These are phyloP conservation scores for Lordiphosa andalusiaca DNA, from an alignment of 2,888 invertebrate genomes.

Conservation along the genomic window DNA sequence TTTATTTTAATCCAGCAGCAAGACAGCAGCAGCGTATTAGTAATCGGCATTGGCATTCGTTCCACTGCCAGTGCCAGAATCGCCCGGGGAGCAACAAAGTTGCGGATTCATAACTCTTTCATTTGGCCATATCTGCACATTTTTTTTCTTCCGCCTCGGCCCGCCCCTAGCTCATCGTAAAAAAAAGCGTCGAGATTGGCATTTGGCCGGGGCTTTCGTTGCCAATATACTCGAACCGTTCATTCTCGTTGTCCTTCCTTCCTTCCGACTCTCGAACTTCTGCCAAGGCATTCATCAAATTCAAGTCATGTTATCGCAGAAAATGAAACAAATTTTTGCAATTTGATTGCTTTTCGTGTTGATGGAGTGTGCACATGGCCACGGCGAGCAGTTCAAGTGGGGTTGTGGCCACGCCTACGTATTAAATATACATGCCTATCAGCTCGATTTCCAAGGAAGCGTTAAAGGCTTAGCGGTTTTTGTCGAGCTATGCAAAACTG, in stretches of 20 bases:
- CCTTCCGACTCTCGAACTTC: conserved; percentile 10
- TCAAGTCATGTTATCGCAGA: conserved; percentile 74
- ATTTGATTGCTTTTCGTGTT: conserved; percentile 73
- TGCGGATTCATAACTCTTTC: conserved; percentile 75
- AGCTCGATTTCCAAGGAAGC: conserved; percentile 6
- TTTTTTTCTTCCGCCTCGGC: conserved; percentile 42
- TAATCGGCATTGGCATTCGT: conserved; percentile 68
- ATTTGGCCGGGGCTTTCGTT: conserved; percentile 64
- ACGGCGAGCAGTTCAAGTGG: conserved; percentile 4
- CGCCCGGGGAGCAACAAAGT: conserved; percentile 63
- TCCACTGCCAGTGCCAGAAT: conserved; percentile 46
- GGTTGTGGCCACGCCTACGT: conserved; percentile 27
- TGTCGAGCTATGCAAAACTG: conserved; percentile 40
- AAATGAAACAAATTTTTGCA: conserved; percentile 74
- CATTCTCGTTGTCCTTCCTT: conserved; percentile 25
- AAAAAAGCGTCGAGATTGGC: conserved; percentile 68
- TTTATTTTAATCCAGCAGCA: conserved; percentile 65
- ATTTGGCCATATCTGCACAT: conserved; percentile 69
- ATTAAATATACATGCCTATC: conserved; percentile 70
- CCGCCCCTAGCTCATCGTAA: conserved; percentile 33
- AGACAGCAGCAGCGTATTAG: conserved; percentile 49
- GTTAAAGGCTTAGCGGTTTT: conserved; percentile 27
- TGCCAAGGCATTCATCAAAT: conserved; percentile 73
- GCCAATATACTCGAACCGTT: conserved; percentile 59
- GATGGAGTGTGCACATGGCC: conserved; percentile 42